Percentiles rank a stretch among this genome's conserved stretches.
These are phyloP conservation scores for Dastarcus helophoroides DNA, from an alignment of 2,888 invertebrate species.

Conservation along the genomic window DNA sequence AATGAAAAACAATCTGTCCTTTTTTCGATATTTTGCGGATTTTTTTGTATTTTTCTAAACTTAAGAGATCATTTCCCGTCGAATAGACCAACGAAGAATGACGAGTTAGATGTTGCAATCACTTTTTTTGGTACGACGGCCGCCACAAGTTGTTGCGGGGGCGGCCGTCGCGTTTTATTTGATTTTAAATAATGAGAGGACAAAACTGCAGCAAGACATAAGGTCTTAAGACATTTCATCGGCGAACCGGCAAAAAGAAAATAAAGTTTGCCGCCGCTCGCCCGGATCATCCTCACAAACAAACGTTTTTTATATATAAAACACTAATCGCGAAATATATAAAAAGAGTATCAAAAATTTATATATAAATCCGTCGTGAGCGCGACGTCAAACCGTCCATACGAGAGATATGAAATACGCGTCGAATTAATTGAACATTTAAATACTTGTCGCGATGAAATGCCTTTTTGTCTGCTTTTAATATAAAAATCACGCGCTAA, in stretches of 20 bases:
- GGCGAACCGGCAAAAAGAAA: constrained; percentile 21
- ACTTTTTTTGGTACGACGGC: constrained; percentile 32
- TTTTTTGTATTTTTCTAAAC: constrained; percentile 31
- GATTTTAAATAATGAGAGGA: constrained; percentile 32
- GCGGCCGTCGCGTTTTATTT: constrained; percentile 29
- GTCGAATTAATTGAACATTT: background rate
- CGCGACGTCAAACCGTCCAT: constrained; percentile 22
- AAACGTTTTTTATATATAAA: constrained; percentile 22
- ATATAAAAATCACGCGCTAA: constrained; percentile 38
- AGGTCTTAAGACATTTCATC: constrained; percentile 39
- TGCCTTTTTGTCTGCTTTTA: constrained; percentile 38
- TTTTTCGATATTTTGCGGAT: constrained; percentile 31
- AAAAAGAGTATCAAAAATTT: constrained; percentile 36
- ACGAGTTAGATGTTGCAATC: constrained; percentile 35
- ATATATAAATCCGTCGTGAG: constrained; percentile 18
- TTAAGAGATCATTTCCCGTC: constrained; percentile 23
- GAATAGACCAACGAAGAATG: constrained; percentile 37
- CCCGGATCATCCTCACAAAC: constrained; percentile 18
- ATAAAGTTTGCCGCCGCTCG: constrained; percentile 19
- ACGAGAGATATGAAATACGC: background rate
- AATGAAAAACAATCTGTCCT: constrained; percentile 28
- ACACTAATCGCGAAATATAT: constrained; percentile 30
- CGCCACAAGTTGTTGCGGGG: constrained; percentile 16
- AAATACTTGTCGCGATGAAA: constrained; percentile 27
- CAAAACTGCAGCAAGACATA: constrained; percentile 37